phyloP scores from a whole-genome alignment of 2,113 vertebrate genomes.

The Salminus brasiliensis region DNA sequence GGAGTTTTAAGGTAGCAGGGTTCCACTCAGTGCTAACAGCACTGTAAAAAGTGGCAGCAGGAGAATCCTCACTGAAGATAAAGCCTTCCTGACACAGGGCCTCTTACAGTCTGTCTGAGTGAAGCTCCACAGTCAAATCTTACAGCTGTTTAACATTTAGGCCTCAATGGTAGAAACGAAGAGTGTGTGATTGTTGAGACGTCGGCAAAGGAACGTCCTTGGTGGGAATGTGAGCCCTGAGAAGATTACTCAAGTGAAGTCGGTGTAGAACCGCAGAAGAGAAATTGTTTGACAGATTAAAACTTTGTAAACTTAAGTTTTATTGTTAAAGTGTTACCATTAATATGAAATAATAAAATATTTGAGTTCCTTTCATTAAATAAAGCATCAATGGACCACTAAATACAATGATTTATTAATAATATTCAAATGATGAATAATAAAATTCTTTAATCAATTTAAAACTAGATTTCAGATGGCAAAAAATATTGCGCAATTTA shows the following conservation, averaged over 20 bases:
- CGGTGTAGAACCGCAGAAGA: not conserved
- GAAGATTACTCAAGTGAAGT: not conserved
- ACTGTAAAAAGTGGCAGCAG: conserved; percentile 31
- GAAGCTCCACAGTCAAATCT: conserved; percentile 3
- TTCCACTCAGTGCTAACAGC: conserved; percentile 44
- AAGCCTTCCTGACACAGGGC: conserved; percentile 17
- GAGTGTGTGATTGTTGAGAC: not conserved
- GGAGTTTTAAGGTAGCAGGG: conserved; percentile 38
- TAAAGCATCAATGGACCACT: too few species aligned
- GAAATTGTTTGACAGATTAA: too few species aligned
- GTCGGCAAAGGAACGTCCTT: not conserved
- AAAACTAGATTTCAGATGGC: too few species aligned
- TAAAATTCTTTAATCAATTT: too few species aligned
- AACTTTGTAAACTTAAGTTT: too few species aligned
- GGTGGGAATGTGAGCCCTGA: not conserved
- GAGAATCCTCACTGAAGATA: conserved; percentile 17
- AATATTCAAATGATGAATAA: too few species aligned
- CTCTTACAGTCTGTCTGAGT: conserved; percentile 24
- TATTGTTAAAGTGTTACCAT: too few species aligned
- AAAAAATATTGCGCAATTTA: too few species aligned
- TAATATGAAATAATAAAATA: too few species aligned
- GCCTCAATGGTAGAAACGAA: not conserved
- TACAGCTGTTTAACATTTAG: not conserved
- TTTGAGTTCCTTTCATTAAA: too few species aligned
- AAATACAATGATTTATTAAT: too few species aligned